These are phyloP conservation scores for Anguilla marmorata DNA, from an alignment of 2,797 vertebrate species.

Conservation along the genomic window DNA sequence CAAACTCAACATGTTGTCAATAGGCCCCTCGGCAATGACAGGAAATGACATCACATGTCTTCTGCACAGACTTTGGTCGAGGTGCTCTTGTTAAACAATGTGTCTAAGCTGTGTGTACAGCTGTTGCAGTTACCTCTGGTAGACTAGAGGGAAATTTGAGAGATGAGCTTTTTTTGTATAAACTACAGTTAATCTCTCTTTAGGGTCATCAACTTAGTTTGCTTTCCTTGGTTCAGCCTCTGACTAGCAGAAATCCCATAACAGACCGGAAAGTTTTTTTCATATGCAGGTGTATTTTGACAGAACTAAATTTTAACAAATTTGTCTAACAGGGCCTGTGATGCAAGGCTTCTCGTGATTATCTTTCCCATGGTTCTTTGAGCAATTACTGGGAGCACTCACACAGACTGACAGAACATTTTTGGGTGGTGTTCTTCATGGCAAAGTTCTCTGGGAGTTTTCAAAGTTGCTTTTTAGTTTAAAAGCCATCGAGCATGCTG, in stretches of 20 bases:
- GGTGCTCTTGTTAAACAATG: conserved; percentile 36
- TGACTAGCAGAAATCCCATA: not conserved
- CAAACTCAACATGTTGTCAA: not conserved
- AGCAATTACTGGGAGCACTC: not conserved
- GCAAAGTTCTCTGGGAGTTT: not conserved
- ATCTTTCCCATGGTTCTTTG: not conserved
- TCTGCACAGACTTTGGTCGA: conserved; percentile 44
- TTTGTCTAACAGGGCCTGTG: not conserved
- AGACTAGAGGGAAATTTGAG: conserved; percentile 24
- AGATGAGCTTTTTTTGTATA: conserved; percentile 1
- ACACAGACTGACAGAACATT: not conserved
- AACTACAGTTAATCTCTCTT: not conserved
- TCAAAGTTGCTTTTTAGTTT: not conserved
- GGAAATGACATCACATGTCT: conserved; percentile 38
- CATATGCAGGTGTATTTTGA: not conserved
- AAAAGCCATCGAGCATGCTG: not conserved
- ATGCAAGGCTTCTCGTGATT: not conserved
- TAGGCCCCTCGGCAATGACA: conserved; percentile 44
- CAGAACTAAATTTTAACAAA: not conserved
- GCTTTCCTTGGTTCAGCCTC: not conserved
- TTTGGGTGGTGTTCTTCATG: not conserved
- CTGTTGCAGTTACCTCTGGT: conserved; percentile 4
- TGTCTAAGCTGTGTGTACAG: conserved; percentile 33
- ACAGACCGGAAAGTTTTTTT: not conserved
- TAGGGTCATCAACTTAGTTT: not conserved